Conservation (phyloP, 2,113 vertebrate species). For the Cyphomyrus plagiostoma region DNA sequence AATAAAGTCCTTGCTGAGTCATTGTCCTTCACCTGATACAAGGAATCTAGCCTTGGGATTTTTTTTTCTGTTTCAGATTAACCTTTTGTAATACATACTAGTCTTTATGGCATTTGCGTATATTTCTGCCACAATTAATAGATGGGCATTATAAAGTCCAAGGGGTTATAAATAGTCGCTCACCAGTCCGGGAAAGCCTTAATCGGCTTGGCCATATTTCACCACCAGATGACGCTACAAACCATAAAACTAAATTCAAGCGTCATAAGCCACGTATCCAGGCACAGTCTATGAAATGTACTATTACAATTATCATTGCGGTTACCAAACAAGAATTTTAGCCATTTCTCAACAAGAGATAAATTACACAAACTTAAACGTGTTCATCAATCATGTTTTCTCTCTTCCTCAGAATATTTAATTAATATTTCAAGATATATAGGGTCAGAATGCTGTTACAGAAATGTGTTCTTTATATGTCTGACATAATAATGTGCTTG, state of each 20-base stretch:
- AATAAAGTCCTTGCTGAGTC: background rate
- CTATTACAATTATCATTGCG: background rate
- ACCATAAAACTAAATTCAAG: background rate
- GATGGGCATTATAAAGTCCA: background rate
- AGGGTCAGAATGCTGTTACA: background rate
- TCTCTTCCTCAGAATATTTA: background rate
- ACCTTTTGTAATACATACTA: background rate
- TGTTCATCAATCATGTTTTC: background rate
- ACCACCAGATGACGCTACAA: constrained; percentile 11
- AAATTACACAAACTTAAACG: background rate
- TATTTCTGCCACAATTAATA: background rate
- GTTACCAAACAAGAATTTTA: background rate
- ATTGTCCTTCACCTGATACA: background rate
- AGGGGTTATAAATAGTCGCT: background rate
- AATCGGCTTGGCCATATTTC: background rate
- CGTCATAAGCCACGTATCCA: background rate
- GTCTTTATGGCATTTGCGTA: background rate
- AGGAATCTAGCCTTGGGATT: background rate
- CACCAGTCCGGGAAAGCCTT: background rate
- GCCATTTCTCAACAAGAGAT: background rate
- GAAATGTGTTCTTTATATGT: background rate
- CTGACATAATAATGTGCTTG: background rate
- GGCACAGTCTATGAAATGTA: background rate
- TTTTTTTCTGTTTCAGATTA: background rate
- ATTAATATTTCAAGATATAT: background rate